Conservation (phyloP, 2,888 invertebrate species). For the Sisyra terminalis region DNA sequence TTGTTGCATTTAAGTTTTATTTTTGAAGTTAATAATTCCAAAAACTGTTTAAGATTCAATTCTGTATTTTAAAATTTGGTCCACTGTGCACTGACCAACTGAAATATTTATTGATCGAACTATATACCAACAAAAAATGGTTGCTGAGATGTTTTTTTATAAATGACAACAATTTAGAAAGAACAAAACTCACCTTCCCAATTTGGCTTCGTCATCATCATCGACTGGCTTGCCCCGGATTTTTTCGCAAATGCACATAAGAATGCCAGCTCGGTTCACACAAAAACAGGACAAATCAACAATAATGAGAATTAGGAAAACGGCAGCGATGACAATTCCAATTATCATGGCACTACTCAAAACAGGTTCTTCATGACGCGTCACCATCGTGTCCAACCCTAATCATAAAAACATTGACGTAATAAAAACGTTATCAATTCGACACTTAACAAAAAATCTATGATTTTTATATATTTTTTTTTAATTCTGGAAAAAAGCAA, state of each 20-base stretch:
- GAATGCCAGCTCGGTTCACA: conserved; percentile 45
- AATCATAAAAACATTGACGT: conserved; percentile 4
- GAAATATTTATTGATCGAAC: neutral
- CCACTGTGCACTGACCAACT: no score
- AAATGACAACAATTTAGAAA: neutral
- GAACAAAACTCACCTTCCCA: conserved; percentile 51
- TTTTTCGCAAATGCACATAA: conserved; percentile 48
- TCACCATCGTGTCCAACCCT: conserved; percentile 18
- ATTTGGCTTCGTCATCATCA: conserved; percentile 57
- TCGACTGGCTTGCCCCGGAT: conserved; percentile 41
- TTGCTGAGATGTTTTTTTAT: neutral
- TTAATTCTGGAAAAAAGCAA: no score
- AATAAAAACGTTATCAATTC: no score
- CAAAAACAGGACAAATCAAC: conserved; percentile 71
- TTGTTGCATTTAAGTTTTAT: no score
- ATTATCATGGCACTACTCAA: conserved; percentile 64
- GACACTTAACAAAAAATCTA: no score
- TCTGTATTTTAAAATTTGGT: no score
- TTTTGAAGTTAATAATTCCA: no score
- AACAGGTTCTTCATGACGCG: conserved; percentile 28
- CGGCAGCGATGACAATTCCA: conserved; percentile 68
- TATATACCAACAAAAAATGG: neutral
- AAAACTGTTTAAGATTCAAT: no score
- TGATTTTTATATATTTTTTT: no score
- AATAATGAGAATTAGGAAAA: conserved; percentile 62